Conservation (phyloP, 2,113 vertebrate species). For the Bombycilla garrulus region DNA sequence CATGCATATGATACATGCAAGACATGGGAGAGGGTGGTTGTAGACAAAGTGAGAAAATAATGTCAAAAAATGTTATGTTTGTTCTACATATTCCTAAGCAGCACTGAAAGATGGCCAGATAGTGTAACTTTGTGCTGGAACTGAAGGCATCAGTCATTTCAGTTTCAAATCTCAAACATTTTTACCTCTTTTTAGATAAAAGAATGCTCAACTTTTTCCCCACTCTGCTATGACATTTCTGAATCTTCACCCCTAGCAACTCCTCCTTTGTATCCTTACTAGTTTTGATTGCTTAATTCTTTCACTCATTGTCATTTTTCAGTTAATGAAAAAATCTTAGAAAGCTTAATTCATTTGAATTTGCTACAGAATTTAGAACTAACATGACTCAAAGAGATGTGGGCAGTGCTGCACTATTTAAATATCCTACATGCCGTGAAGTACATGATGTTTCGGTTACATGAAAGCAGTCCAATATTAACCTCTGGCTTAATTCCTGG, state of each 20-base stretch:
- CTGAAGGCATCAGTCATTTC: neutral
- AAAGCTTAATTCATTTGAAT: conserved; percentile 51
- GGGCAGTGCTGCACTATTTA: conserved; percentile 19
- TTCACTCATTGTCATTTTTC: conserved; percentile 45
- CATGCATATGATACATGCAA: neutral
- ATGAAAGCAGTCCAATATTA: neutral
- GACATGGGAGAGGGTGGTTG: neutral
- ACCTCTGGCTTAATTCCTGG: neutral
- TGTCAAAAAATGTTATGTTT: neutral
- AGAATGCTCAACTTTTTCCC: conserved; percentile 18
- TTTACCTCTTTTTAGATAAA: neutral
- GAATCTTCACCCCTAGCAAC: conserved; percentile 14
- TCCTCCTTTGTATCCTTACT: neutral
- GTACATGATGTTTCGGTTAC: neutral
- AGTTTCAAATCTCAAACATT: neutral
- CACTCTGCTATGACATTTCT: conserved; percentile 3
- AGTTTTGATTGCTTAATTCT: neutral
- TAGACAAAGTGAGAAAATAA: conserved; percentile 7
- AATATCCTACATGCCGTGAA: neutral
- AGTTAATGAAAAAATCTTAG: conserved; percentile 51
- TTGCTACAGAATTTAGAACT: neutral
- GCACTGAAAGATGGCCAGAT: neutral
- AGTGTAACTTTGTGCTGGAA: neutral
- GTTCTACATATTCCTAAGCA: neutral
- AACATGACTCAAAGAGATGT: conserved; percentile 38